These are phyloP conservation scores for Thamnophis elegans DNA, from an alignment of 2,797 vertebrate species.

Conservation along the genomic window DNA sequence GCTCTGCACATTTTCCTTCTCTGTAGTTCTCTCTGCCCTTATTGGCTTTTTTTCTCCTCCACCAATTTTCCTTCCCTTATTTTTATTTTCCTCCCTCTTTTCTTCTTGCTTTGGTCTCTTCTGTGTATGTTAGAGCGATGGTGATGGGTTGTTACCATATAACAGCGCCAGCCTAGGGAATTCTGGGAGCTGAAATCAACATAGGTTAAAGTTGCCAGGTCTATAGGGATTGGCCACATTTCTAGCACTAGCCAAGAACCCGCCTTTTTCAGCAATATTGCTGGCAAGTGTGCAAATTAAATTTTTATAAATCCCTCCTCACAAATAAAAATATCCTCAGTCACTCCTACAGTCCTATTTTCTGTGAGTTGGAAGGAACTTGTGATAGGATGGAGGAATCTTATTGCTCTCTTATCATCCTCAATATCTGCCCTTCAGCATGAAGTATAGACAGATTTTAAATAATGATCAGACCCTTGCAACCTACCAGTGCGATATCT, in stretches of 20 bases:
- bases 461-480: slow-evolving; percentile 6
- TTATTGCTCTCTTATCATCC: background rate
- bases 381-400: background rate
- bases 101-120: background rate
- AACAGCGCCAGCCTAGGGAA: background rate
- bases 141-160: background rate
- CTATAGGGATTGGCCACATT: background rate
- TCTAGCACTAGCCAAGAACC: background rate
- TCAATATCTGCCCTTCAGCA: background rate
- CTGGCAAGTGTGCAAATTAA: background rate
- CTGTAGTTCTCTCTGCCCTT: background rate
- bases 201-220: background rate
- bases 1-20: background rate
- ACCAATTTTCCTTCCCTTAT: background rate
- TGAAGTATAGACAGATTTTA: slow-evolving; percentile 22
- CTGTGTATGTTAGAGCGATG: background rate
- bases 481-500: background rate
- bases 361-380: background rate
- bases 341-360: background rate
- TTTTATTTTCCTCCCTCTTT: background rate
- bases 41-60: background rate
- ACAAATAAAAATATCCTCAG: background rate
- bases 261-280: background rate
- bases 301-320: background rate
- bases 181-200: background rate